These are phyloP conservation scores for Tetropium fuscum DNA, from an alignment of 2,888 invertebrate genomes.

Conservation along the genomic window DNA sequence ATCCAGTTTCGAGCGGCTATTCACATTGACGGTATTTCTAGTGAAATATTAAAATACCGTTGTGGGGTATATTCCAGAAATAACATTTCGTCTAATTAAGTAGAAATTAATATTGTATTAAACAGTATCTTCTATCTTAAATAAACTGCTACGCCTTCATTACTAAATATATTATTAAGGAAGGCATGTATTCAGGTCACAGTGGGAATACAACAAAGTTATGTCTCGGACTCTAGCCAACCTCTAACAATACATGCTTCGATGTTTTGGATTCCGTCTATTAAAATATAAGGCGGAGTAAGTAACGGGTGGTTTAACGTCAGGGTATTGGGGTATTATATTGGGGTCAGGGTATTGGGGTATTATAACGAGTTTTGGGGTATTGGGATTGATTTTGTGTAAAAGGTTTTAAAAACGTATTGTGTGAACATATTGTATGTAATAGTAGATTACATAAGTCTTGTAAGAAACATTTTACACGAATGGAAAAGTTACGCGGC, in stretches of 20 bases:
- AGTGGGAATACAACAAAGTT: slow-evolving; percentile 7
- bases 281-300: background rate
- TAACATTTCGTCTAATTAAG: background rate
- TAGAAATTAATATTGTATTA: background rate
- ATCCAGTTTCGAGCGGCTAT: background rate
- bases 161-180: slow-evolving; percentile 15
- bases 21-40: background rate
- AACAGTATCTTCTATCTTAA: background rate
- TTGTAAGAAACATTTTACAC: no score
- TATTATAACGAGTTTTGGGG: no score
- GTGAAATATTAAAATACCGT: background rate
- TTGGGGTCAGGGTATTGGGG: no score
- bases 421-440: background rate
- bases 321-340: no score
- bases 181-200: slow-evolving; percentile 18
- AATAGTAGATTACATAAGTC: no score
- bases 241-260: slow-evolving; percentile 14
- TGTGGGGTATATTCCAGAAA: slow-evolving; percentile 7
- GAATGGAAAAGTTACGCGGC: no score
- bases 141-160: slow-evolving; percentile 10
- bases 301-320: slow-evolving; percentile 5
- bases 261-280: slow-evolving; percentile 18
- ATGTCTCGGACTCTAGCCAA: slow-evolving; percentile 11
- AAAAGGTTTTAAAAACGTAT: background rate
- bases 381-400: background rate